Conservation (phyloP, 2,113 vertebrate species). For the Chionis minor region DNA sequence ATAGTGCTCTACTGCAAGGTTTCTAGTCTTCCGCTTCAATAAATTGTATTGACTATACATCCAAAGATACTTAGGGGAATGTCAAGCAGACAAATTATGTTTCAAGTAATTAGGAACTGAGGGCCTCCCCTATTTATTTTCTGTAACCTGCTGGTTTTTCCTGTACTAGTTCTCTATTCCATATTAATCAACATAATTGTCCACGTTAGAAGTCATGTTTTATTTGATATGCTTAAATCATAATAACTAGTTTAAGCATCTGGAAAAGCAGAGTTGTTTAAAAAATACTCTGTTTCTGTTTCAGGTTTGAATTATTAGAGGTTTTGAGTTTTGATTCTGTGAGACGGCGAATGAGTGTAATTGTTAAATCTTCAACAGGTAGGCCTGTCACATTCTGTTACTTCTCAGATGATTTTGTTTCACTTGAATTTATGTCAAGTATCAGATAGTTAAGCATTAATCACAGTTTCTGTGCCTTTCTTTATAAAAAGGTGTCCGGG, state of each 20-base stretch:
- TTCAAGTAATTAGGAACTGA: background rate
- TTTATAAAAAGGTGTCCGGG: background rate
- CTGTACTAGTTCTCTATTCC: background rate
- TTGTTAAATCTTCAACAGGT: constrained; percentile 87
- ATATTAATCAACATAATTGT: background rate
- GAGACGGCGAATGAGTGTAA: constrained; percentile 94
- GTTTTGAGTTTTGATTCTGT: constrained; percentile 94
- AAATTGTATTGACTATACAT: background rate
- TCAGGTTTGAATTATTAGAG: constrained; percentile 91
- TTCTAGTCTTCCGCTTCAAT: background rate
- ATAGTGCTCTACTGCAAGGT: background rate
- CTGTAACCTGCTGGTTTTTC: background rate
- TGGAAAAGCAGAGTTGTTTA: background rate
- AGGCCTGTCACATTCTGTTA: background rate
- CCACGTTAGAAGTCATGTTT: background rate
- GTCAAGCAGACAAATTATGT: background rate
- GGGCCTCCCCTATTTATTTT: background rate
- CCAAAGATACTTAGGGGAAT: background rate
- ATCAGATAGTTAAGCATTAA: background rate
- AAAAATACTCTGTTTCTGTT: background rate
- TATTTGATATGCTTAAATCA: background rate
- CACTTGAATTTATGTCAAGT: background rate
- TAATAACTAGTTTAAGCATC: background rate
- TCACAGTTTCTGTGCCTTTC: background rate
- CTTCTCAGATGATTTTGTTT: background rate